Evolutionary conservation across 2,888 invertebrate species (phyloP).

Genomic region (Tetramorium bicarinatum): DNA sequence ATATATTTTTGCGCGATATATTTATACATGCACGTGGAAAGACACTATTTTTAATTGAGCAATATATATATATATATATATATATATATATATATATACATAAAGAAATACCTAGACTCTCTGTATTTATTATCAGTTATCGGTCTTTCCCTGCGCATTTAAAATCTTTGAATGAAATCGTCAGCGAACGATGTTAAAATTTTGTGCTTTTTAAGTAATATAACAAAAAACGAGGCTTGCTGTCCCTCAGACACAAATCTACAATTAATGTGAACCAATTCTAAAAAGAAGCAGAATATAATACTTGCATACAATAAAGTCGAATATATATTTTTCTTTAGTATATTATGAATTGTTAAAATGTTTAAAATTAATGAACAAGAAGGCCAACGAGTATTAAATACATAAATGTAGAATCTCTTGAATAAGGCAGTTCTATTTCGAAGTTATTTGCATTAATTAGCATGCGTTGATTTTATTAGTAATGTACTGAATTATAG

Average conservation of each 20-base stretch:
- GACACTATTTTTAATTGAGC: not conserved
- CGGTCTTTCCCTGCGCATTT: not conserved
- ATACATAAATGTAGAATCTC: not conserved
- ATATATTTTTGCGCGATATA: not conserved
- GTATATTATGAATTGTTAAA: not conserved
- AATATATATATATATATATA: too few relatives aligned
- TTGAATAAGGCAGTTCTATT: not conserved
- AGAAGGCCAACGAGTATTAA: not conserved
- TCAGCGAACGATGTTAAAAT: not conserved
- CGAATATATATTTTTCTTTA: slow-evolving; percentile 7
- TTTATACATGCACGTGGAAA: not conserved
- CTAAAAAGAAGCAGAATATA: not conserved
- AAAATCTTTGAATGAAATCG: not conserved
- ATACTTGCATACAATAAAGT: slow-evolving; percentile 22
- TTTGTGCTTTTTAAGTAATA: not conserved
- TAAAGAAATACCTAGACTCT: not conserved
- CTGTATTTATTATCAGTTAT: not conserved
- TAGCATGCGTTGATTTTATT: not conserved
- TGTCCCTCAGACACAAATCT: not conserved
- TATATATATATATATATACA: too few relatives aligned
- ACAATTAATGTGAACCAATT: not conserved
- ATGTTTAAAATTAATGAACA: not conserved
- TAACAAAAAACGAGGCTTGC: not conserved
- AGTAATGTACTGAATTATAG: not conserved
- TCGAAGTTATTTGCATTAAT: not conserved